phyloP scores from a whole-genome alignment of 2,113 vertebrate genomes.

The Phaethon lepturus region DNA sequence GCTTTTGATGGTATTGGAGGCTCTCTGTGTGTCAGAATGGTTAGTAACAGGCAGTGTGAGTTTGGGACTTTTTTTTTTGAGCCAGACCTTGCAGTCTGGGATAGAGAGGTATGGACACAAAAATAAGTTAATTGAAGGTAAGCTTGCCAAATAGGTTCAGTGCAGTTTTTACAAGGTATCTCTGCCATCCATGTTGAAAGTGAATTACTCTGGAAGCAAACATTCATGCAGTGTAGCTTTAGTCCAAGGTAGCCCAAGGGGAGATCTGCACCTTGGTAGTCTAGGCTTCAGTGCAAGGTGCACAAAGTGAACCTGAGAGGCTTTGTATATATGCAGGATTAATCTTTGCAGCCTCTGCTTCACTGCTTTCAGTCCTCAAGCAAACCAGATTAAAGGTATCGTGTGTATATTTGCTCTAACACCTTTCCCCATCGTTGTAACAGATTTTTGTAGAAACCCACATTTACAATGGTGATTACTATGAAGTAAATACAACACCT shows the following conservation, averaged over 20 bases:
- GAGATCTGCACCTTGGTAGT: not conserved
- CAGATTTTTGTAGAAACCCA: not conserved
- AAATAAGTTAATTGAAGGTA: not conserved
- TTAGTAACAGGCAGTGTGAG: not conserved
- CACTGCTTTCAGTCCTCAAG: not conserved
- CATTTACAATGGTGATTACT: not conserved
- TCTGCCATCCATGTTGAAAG: not conserved
- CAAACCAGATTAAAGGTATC: not conserved
- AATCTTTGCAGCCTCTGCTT: not conserved
- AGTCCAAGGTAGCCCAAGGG: not conserved
- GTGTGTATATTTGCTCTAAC: not conserved
- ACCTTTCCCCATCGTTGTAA: not conserved
- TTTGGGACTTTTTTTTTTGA: not conserved
- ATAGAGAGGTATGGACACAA: not conserved
- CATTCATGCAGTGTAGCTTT: fast-evolving
- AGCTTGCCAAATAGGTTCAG: not conserved
- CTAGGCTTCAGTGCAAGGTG: not conserved
- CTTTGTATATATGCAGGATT: not conserved
- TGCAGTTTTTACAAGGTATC: not conserved
- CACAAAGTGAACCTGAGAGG: not conserved
- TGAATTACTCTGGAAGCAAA: not conserved
- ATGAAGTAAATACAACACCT: not conserved
- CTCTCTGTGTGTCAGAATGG: not conserved
- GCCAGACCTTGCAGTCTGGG: not conserved
- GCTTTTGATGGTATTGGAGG: not conserved